Percentiles rank a stretch among this genome's conserved stretches.
Conservation (phyloP, 2,888 invertebrate species). For the Scaptomyza caliginosa region DNA sequence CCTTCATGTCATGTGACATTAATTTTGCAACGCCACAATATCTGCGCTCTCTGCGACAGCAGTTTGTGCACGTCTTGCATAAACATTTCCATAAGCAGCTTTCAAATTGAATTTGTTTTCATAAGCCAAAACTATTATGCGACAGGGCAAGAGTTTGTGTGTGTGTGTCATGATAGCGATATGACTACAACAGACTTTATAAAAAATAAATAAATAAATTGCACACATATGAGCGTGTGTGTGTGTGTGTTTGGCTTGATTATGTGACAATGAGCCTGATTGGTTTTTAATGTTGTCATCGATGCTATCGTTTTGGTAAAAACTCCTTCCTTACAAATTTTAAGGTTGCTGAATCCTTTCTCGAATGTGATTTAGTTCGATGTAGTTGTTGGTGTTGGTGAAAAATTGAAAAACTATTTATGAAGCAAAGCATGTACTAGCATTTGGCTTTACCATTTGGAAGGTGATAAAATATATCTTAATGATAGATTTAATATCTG, state of each 20-base stretch:
- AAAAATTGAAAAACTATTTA: not conserved
- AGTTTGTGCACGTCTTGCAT: conserved; percentile 68
- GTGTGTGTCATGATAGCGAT: conserved; percentile 15
- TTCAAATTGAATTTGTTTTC: conserved; percentile 77
- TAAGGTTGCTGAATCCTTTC: not conserved
- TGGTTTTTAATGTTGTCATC: conserved; percentile 67
- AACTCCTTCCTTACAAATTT: not conserved
- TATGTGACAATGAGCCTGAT: conserved; percentile 75
- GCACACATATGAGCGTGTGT: conserved; percentile 6
- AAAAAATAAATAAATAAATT: conserved; percentile 16
- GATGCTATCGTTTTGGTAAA: conserved; percentile 2
- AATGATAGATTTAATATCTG: not conserved
- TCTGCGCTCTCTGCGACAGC: no score
- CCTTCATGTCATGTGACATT: conserved; percentile 66
- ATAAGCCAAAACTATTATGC: conserved; percentile 78
- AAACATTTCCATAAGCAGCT: conserved; percentile 78
- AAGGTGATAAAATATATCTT: not conserved
- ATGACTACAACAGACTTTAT: conserved; percentile 21
- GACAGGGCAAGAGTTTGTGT: conserved; percentile 45
- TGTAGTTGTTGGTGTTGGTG: no score
- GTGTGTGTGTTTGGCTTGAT: conserved; percentile 43
- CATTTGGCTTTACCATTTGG: no score
- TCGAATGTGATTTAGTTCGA: no score
- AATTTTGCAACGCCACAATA: conserved; percentile 42
- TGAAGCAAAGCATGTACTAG: not conserved